Evolutionary conservation across 2,113 vertebrate genomes (phyloP), one percentile per base, ranked within the genome.

Genomic region (Nannobrachium achirus): DNA sequence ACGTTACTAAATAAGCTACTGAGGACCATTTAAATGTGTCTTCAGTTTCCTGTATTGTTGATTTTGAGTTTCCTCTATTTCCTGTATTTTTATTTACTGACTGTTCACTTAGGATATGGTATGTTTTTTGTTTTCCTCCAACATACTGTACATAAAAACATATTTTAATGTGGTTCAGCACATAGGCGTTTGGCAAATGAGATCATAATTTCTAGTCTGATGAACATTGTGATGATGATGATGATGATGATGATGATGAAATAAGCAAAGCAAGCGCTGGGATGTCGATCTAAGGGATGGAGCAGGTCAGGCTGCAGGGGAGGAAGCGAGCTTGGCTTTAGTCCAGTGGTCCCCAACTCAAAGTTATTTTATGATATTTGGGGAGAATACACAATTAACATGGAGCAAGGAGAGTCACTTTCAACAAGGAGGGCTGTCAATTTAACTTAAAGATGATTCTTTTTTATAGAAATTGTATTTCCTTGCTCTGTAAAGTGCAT

Each of bases 301-400:
- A 79, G 60, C 59, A 67, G 68, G 81, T 66, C 39, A 55, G 40
- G 48, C 3, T 71, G 77, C 82, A 78, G 68, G 64, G 42, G 56
- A 55, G 60, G 16, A 52, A 41, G 8, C 60, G n/a, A 71, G 71
- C 55, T 66, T 74, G 14, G 39, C 39, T 55, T 41, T 44, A 61
- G 63, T 61, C 73, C 56, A 65, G 9, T 49, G 64, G 67, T 66
- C 76, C 51, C 75, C 77, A 86, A 75, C 75, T 83, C 76, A 56
- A 46, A 25, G 8, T 5, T 33, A 14, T 46, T 46, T 33, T 33
- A 33, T n/a, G n/a, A n/a, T 3, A 2, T 33, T 33, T 33, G 25
- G 6, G 25, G 25, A 33, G 25, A 25, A 25, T 25, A 4, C 2
- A 25, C 4, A 1, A n/a, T n/a, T n/a, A n/a, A n/a, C n/a, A n/a